Base-by-base conservation (phyloP, 2,888 invertebrate genomes). In the Drosophila putrida region DNA sequence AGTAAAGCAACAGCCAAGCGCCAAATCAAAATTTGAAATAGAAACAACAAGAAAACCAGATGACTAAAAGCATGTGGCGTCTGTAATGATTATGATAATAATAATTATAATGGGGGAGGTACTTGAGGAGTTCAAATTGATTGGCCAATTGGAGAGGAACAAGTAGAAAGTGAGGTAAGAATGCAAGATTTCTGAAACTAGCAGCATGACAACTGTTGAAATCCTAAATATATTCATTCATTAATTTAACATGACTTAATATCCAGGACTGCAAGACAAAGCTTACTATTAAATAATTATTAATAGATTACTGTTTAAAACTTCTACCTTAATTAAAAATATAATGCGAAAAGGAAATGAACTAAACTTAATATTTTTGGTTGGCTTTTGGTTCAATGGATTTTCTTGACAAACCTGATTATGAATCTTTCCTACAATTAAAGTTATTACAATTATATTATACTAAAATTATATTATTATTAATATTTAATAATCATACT, bases 21-120 rank as follows among this genome's bases (percentile, higher is more conserved):
- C 15, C 39, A 54, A 47, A 51, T 46, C 55, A 49, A 65, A 55
- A 55, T 13, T n/a, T 6, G 9, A 50, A 50, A 51, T 20, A 33
- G 8, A 15, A 38, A 58, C 36, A 39, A 44, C 8, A 20, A 13
- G 49, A 75, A 83, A 83, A 69, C 39, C 89, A 89, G 85, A 89
- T 85, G 85, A 87, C 85, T 85, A 89, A 84, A 84, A 84, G 83
- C 83, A 86, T 88, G 86, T 82, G 70, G 67, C 63, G 55, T 66
- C 67, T 41, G 49, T 80, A 80, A 68, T 68, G 66, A 76, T 68
- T 54, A 75, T 55, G 65, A 49, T 69, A 39, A 75, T 78, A 59
- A 64, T 78, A 57, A 64, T 76, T 36, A 61, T 55, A 36, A 57
- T 71, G 55, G 20, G 25, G 44, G n/a, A 20, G 1, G 35, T 11